Conservation (phyloP, 2,888 invertebrate species). For the Apodemia zela region DNA sequence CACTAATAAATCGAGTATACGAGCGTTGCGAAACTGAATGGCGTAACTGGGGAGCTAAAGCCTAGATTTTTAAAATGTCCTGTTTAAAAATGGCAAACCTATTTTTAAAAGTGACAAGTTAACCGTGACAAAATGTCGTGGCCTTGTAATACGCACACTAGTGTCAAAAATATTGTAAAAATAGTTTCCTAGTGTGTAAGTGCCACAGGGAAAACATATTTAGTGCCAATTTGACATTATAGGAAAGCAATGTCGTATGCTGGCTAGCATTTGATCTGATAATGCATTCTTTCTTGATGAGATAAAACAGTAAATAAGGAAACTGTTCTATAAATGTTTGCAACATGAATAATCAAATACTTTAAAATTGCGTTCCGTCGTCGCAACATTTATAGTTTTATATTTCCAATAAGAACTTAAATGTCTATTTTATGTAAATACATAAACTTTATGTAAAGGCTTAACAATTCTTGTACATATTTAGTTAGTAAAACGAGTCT, state of each 20-base stretch:
- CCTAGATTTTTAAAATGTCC: too few species aligned
- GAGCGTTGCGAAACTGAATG: too few species aligned
- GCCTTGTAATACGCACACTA: neutral
- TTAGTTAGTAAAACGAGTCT: too few species aligned
- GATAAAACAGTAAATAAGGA: slow-evolving; percentile 8
- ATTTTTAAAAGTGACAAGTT: too few species aligned
- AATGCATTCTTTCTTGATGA: neutral
- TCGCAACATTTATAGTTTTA: neutral
- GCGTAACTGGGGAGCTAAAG: too few species aligned
- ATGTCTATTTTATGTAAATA: too few species aligned
- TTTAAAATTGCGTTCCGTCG: neutral
- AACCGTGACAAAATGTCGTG: neutral
- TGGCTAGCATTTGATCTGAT: neutral
- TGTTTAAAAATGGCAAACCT: too few species aligned
- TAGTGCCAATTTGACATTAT: slow-evolving; percentile 7
- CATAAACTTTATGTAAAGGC: too few species aligned
- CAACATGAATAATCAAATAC: neutral
- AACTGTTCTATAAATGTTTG: neutral
- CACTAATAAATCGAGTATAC: too few species aligned
- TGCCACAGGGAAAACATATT: neutral
- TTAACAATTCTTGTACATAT: too few species aligned
- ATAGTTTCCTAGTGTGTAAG: neutral
- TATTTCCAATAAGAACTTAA: neutral
- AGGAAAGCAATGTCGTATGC: neutral
- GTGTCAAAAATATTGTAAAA: neutral